Base-by-base conservation (phyloP, 2,797 vertebrate genomes). In the Pempheris klunzingeri region DNA sequence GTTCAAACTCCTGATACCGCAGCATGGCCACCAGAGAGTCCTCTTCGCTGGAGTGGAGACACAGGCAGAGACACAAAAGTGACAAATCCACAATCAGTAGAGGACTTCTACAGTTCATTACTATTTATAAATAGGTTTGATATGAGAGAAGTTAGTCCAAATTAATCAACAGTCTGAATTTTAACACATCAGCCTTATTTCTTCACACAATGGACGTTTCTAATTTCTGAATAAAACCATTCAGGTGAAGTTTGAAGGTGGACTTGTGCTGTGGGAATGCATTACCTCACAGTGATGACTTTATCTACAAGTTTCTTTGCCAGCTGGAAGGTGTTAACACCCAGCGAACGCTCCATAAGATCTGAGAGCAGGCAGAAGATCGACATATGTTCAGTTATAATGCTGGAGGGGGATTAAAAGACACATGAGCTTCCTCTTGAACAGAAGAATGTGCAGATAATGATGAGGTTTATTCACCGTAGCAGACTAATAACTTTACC, bases 1-100 rank as follows among this genome's bases (percentile, higher is more conserved):
- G 94, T 67, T 98, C 97, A 0, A 95, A 97, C 91, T 98, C 97
- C 85, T 97, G 94, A 84, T 97, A 88, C 67, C 96, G 92, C 91
- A 98, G 90, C 95, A 98, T 97, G 0, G 97, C 95, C 83, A 97
- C 80, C 81, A 98, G 86, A 67, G 94, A 83, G 59, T 97, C 95
- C 72, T 96, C 95, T 82, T 97, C 97, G 20, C 95, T 96, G 68
- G 30, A 32, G 30, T 32, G 30, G 30, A 32, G 30, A 32, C 4
- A n/a, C 39, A 54, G 34, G 15, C 49, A 24, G 54, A 47, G 43
- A 71, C 78, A n/a, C 87, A 39, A 30, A 11, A 12, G 8, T 34
- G 8, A n/a, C n/a, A 76, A 63, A 34, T 13, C 14, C 18, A 61
- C 9, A 3, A 49, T 39, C 30, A 15, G 20, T 60, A 13, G 8